phyloP scores from a whole-genome alignment of 1,140 invertebrate genomes.

The Lepidurus packardi region DNA sequence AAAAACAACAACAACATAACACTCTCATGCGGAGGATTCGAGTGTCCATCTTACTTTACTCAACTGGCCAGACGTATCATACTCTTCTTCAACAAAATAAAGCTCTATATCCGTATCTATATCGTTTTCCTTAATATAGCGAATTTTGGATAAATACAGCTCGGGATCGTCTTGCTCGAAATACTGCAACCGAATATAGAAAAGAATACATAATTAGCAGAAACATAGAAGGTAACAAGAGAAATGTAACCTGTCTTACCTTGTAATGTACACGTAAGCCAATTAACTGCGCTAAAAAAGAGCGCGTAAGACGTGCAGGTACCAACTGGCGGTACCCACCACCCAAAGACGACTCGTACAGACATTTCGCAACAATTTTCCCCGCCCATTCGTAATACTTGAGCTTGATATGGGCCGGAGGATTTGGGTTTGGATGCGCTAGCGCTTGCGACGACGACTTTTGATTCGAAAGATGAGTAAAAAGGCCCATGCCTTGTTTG shows the following conservation, averaged over 20 bases:
- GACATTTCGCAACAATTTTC: slow-evolving; percentile 85
- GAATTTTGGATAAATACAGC: slow-evolving; percentile 82
- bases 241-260: slow-evolving; percentile 44
- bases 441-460: slow-evolving; percentile 55
- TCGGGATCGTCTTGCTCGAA: slow-evolving; percentile 95
- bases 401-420: slow-evolving; percentile 65
- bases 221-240: slow-evolving; percentile 25
- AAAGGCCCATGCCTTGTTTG: slow-evolving; percentile 61
- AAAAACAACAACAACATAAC: slow-evolving; percentile 34
- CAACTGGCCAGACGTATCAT: slow-evolving; percentile 69
- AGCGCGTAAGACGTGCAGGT: slow-evolving; percentile 79
- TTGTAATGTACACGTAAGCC: slow-evolving; percentile 88
- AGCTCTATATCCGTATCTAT: slow-evolving; percentile 72
- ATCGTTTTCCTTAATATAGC: slow-evolving; percentile 85
- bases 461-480: slow-evolving; percentile 77
- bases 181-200: slow-evolving; percentile 55
- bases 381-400: slow-evolving; percentile 92
- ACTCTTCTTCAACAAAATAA: slow-evolving; percentile 82
- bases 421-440: slow-evolving; percentile 75
- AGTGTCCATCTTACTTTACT: slow-evolving; percentile 50
- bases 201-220: slow-evolving; percentile 30
- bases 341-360: slow-evolving; percentile 85
- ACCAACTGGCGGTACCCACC: slow-evolving; percentile 81
- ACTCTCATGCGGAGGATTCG: slow-evolving; percentile 27
- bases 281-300: slow-evolving; percentile 90